These are phyloP conservation scores for Diabrotica virgifera DNA, from an alignment of 1,140 invertebrate species.

Conservation along the genomic window DNA sequence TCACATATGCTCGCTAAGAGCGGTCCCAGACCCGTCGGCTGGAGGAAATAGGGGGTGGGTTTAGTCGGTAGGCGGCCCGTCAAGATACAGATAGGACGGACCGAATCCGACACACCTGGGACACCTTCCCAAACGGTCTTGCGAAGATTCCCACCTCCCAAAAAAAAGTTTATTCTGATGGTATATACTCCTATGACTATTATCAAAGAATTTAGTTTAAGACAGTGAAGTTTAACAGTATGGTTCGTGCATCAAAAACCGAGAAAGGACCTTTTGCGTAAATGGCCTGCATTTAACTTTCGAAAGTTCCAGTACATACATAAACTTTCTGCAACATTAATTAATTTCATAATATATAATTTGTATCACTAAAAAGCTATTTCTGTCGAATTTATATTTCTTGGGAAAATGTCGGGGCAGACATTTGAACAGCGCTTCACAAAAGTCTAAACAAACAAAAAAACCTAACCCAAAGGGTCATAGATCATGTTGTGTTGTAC, in stretches of 20 bases:
- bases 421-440: slow-evolving; percentile 31
- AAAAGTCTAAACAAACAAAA: slow-evolving; percentile 26
- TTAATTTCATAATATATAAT: slow-evolving; percentile 34
- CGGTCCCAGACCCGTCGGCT: too few species aligned
- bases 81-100: too few species aligned
- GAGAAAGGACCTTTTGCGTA: slow-evolving; percentile 6
- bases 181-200: neutral
- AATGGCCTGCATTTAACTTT: slow-evolving; percentile 19
- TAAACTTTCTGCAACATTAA: slow-evolving; percentile 38
- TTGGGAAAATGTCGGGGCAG: slow-evolving; percentile 21
- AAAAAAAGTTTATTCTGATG: neutral
- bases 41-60: too few species aligned
- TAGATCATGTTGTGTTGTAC: slow-evolving; percentile 24
- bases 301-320: slow-evolving; percentile 32
- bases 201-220: neutral
- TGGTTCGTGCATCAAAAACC: slow-evolving; percentile 16
- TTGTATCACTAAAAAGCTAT: slow-evolving; percentile 40
- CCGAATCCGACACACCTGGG: too few species aligned
- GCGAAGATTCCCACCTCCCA: too few species aligned
- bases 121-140: too few species aligned
- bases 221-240: slow-evolving; percentile 15
- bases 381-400: slow-evolving; percentile 28
- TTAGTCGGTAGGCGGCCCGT: too few species aligned
- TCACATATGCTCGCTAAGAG: too few species aligned
- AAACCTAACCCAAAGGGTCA: slow-evolving; percentile 12